These are phyloP conservation scores for Galleria mellonella DNA, from an alignment of 1,140 invertebrate species.

Conservation along the genomic window DNA sequence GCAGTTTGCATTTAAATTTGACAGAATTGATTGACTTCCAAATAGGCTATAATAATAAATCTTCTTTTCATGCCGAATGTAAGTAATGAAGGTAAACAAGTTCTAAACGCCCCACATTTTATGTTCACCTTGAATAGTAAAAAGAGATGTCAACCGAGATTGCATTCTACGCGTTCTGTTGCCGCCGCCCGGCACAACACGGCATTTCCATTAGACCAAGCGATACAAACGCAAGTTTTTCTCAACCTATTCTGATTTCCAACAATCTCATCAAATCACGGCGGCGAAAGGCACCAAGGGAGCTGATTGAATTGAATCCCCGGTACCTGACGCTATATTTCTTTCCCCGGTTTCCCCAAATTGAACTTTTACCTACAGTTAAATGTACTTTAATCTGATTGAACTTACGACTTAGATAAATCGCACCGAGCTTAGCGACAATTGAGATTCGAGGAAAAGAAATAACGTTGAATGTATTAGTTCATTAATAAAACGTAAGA, in stretches of 20 bases:
- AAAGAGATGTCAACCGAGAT: too few relatives aligned
- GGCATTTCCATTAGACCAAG: slow-evolving; percentile 58
- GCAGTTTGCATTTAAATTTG: too few relatives aligned
- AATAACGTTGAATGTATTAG: too few relatives aligned
- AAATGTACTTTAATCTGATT: slow-evolving; percentile 71
- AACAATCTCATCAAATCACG: slow-evolving; percentile 71
- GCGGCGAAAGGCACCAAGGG: slow-evolving; percentile 55
- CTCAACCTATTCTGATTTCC: slow-evolving; percentile 63
- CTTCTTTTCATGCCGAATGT: too few relatives aligned
- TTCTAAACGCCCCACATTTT: too few relatives aligned
- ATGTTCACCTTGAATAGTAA: too few relatives aligned
- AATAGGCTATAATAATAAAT: too few relatives aligned
- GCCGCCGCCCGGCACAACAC: slow-evolving; percentile 23
- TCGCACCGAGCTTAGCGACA: slow-evolving; percentile 18
- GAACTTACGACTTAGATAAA: slow-evolving; percentile 57
- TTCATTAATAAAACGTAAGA: too few relatives aligned
- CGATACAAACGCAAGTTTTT: slow-evolving; percentile 49
- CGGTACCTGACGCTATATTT: slow-evolving; percentile 60
- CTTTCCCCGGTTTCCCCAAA: slow-evolving; percentile 57
- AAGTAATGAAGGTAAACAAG: too few relatives aligned
- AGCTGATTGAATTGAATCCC: slow-evolving; percentile 69
- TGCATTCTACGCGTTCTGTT: neutral
- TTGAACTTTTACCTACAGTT: slow-evolving; percentile 66
- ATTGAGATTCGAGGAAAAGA: slow-evolving; percentile 5
- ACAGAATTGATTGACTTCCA: too few relatives aligned